Percentiles rank a stretch among this genome's conserved stretches.
Evolutionary conservation across 2,797 vertebrate species (phyloP).

Genomic region (Rhinichthys osculus): DNA sequence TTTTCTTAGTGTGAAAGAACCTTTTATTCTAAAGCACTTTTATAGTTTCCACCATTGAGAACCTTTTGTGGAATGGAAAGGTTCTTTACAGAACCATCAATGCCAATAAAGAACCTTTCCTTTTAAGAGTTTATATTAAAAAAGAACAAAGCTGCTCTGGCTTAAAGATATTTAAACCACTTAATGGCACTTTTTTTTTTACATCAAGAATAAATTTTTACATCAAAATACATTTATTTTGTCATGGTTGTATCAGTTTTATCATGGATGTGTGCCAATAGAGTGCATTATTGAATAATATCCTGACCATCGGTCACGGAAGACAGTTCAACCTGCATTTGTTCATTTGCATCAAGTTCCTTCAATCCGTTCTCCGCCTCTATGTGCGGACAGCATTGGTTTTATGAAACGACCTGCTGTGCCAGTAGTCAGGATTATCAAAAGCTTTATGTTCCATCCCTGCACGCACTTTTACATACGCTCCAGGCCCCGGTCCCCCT

Average conservation of each 20-base stretch:
- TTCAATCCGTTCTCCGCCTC: conserved; percentile 32
- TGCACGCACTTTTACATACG: conserved; percentile 78
- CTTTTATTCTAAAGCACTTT: not conserved
- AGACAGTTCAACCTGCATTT: conserved; percentile 3
- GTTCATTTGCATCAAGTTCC: conserved; percentile 21
- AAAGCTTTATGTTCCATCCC: conserved; percentile 84
- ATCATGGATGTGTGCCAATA: not conserved
- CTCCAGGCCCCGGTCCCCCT: conserved; percentile 58
- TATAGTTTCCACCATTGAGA: not conserved
- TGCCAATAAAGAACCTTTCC: not conserved
- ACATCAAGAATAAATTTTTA: not conserved
- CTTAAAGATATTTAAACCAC: not conserved
- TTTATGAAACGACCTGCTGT: conserved; percentile 88
- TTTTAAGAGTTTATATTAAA: not conserved
- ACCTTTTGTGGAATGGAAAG: not conserved
- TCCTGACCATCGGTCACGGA: conserved; percentile 1
- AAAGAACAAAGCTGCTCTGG: conserved; percentile 18
- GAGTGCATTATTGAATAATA: conserved; percentile 15
- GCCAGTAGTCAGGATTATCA: conserved; percentile 96
- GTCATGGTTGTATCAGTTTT: conserved; percentile 4
- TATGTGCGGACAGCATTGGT: conserved; percentile 82
- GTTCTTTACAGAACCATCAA: not conserved
- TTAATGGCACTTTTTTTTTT: conserved; percentile 11
- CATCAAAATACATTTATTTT: conserved; percentile 3
- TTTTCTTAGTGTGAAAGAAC: not conserved